Percentiles rank a stretch among this genome's conserved stretches.
Evolutionary conservation across 2,888 invertebrate genomes (phyloP).

Genomic region (Operophtera brumata): DNA sequence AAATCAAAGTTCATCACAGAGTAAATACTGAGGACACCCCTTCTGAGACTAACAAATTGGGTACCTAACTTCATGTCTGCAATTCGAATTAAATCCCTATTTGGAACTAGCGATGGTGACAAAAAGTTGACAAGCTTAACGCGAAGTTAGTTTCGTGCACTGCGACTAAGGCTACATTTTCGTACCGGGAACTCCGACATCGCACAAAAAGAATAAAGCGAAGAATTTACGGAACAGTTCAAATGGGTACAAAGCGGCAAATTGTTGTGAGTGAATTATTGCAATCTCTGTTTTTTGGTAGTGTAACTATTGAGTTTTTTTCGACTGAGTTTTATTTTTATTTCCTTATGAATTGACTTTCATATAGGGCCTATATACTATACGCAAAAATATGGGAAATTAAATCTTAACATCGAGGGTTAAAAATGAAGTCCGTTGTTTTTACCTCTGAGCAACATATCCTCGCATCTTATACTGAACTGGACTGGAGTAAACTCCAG

Average conservation of each 20-base stretch:
- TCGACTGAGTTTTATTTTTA: too few relatives aligned
- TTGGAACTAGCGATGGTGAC: constrained; percentile 47
- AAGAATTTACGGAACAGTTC: constrained; percentile 13
- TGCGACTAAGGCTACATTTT: constrained; percentile 40
- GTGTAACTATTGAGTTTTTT: not conserved
- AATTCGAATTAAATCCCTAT: constrained; percentile 52
- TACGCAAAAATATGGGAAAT: too few relatives aligned
- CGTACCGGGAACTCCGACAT: constrained; percentile 29
- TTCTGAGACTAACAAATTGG: constrained; percentile 25
- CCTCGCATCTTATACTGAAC: too few relatives aligned
- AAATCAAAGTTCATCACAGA: not conserved
- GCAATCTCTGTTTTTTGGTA: not conserved
- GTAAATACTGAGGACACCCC: not conserved
- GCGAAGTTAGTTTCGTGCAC: constrained; percentile 52
- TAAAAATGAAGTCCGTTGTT: too few relatives aligned
- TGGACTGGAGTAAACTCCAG: too few relatives aligned
- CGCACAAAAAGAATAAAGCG: constrained; percentile 16
- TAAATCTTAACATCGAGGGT: too few relatives aligned
- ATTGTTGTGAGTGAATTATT: constrained; percentile 1
- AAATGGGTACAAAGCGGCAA: not conserved
- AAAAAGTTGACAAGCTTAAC: constrained; percentile 57
- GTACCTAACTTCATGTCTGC: constrained; percentile 36
- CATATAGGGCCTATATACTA: too few relatives aligned
- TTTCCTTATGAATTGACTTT: too few relatives aligned
- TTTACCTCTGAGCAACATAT: too few relatives aligned